Base-by-base conservation (phyloP, 2,113 vertebrate species). In the Hippocampus comes region DNA sequence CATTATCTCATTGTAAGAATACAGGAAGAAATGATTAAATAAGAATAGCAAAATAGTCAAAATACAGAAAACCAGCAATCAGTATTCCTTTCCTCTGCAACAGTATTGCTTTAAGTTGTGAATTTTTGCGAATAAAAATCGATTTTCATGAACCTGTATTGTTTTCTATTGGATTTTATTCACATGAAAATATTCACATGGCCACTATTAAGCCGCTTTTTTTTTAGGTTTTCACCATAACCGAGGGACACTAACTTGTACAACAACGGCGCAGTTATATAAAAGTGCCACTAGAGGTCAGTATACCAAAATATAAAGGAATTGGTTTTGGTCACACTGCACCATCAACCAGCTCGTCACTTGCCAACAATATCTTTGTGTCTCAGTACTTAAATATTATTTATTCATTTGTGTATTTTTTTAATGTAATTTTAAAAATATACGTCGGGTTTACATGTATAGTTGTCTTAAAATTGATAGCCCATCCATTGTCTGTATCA, bases 101-200 rank as follows among this genome's bases (percentile, higher is more conserved):
- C 79, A 87, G 88, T 89, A 87, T 83, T 38, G 89, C 89, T 90
- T 91, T 91, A 78, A 88, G 84, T 91, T 90, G 88, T 89, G 86
- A 82, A 84, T 86, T 90, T 92, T 91, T 91, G 89, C 89, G 88
- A 92, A 92, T 92, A 91, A 91, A 91, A 81, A 82, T 89, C 85
- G 87, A 91, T 88, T 92, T 92, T 85, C 89, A 89, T 91, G 84
- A 91, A 73, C 72, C 23, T 67, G 42, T 82, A 43, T 66, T 34
- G 8, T 4, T 65, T 30, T 59, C 23, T 78, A n/a, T 74, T 41
- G 71, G 2, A 77, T 21, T 72, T 57, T 57, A 15, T 4, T 49
- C 27, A 20, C 20, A 2, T 43, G 12, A n/a, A 27, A 66, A 27
- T 9, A 15, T 20, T 7, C 12, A 46, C 12, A 15, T 5, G 23